Conservation (phyloP, 92 coral and sea anemone genomes). For the Heteractis magnifica region DNA sequence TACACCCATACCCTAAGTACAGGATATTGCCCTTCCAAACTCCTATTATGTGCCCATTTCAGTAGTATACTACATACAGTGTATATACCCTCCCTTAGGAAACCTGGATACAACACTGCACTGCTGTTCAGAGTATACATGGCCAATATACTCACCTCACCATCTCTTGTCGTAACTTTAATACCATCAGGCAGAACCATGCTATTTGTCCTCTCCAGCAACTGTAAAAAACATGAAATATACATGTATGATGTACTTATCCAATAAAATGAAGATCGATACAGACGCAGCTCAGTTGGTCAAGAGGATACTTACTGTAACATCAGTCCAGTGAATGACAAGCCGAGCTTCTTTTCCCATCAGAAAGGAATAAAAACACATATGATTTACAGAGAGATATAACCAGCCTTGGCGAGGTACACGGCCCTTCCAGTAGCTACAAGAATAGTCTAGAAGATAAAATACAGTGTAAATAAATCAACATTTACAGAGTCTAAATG, state of each 20-base stretch:
- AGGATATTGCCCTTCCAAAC: too few species aligned
- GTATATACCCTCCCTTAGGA: too few species aligned
- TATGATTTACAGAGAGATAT: constrained; percentile 91
- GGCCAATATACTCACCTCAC: constrained; percentile 57
- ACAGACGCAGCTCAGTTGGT: neutral
- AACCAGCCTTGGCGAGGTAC: constrained; percentile 99
- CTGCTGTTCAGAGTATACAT: neutral
- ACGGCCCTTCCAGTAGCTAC: constrained; percentile 98
- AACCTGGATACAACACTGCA: neutral
- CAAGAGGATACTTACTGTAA: constrained; percentile 61
- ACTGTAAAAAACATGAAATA: constrained; percentile 35
- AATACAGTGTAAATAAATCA: neutral
- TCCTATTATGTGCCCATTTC: too few species aligned
- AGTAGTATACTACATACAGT: too few species aligned
- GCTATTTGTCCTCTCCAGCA: constrained; percentile 86
- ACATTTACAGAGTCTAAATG: neutral
- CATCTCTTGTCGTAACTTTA: constrained; percentile 85
- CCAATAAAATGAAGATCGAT: neutral
- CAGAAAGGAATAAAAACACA: constrained; percentile 95
- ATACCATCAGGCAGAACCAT: constrained; percentile 90
- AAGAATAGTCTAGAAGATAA: constrained; percentile 74
- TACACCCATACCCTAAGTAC: too few species aligned
- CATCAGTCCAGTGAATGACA: constrained; percentile 97
- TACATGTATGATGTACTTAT: neutral
- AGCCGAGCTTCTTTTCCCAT: constrained; percentile 98